Evolutionary conservation across 2,888 invertebrate genomes (phyloP), one percentile per base, ranked within the genome.

Genomic region (Spilarctia lutea): DNA sequence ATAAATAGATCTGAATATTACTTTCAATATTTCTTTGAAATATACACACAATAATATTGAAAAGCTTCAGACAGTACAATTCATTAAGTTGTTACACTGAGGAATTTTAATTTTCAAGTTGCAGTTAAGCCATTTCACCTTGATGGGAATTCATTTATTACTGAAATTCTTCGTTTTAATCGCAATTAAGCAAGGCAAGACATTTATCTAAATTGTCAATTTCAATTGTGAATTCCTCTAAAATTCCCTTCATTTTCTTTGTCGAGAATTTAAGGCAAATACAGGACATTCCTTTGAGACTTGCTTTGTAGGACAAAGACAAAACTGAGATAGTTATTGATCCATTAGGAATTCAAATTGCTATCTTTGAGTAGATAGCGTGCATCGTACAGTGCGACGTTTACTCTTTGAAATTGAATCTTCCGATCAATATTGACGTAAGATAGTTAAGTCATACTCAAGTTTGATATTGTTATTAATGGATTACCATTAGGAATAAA

Each of bases 191-290:
- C 80, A 83, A 76, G 81, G 78, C 81, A 79, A 84, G 83, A 83
- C 84, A 86, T 87, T 88, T 84, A 87, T 84, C 86, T 81, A 84
- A 86, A 89, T 88, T 87, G 88, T 84, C 88, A 88, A 86, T 89
- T 89, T 86, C 84, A 89, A 88, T 89, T 87, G 88, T 85, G 84
- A 89, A 90, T 89, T 86, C 86, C 87, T 79, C 81, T 84, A 82
- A 87, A 88, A 87, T 89, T 87, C 86, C 81, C 81, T 79, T 87
- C 85, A 86, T 89, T 89, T 87, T 84, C 81, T 78, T 77, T 79
- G 83, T 75, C 75, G 79, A 78, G 81, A 84, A 86, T 85, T 85
- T 82, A 84, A 85, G 78, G 87, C 83, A 86, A 87, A 88, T 87
- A 87, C 82, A 81, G 81, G 65, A 83, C 84, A 89, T 88, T 85